A percentile compares a stretch with the other conserved stretches of the same genome.
phyloP scores from a whole-genome alignment of 1,140 invertebrate genomes.

The Diabrotica undecimpunctata region DNA sequence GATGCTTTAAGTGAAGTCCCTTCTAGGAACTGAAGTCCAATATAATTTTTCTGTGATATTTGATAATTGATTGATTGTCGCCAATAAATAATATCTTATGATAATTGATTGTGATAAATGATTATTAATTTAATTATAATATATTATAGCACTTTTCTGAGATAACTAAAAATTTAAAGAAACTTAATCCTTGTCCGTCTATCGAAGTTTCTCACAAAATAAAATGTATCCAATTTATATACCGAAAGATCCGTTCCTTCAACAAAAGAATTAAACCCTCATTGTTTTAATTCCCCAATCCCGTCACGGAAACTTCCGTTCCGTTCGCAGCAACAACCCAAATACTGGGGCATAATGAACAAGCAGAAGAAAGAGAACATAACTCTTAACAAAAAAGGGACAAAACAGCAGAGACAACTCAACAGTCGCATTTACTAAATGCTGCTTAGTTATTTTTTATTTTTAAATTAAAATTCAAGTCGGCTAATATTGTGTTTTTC shows the following conservation, averaged over 20 bases:
- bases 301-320: slow-evolving; percentile 14
- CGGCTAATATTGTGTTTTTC: slow-evolving; percentile 36
- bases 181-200: too few species aligned
- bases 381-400: background rate
- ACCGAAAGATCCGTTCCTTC: background rate
- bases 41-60: too few species aligned
- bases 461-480: slow-evolving; percentile 38
- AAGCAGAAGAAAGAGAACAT: slow-evolving; percentile 7
- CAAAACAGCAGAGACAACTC: too few species aligned
- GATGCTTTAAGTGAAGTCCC: too few species aligned
- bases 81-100: too few species aligned
- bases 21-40: too few species aligned
- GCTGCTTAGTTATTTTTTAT: slow-evolving; percentile 24
- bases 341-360: slow-evolving; percentile 18
- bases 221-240: background rate
- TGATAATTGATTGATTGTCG: too few species aligned
- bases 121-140: too few species aligned
- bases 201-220: too few species aligned
- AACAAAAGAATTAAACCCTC: slow-evolving; percentile 8
- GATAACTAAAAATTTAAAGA: too few species aligned
- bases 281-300: slow-evolving; percentile 23
- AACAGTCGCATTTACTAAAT: slow-evolving; percentile 12
- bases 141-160: too few species aligned
- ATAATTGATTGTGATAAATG: too few species aligned
- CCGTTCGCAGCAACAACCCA: slow-evolving; percentile 4